Conservation (phyloP, 2,797 vertebrate genomes). For the Ateles fusciceps region DNA sequence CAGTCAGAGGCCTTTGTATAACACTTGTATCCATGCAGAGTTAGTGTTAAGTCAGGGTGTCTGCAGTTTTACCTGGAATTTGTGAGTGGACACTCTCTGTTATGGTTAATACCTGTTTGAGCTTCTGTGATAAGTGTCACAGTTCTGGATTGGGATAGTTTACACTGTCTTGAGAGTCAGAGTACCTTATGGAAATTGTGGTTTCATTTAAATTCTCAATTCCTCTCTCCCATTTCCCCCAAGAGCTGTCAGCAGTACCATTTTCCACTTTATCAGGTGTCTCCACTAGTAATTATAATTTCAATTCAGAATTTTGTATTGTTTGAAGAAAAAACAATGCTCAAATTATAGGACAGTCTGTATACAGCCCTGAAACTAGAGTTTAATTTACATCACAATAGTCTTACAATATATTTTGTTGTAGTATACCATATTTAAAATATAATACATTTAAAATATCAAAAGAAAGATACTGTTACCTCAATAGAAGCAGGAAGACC, state of each 20-base stretch:
- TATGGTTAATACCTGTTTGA: background rate
- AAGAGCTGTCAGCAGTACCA: background rate
- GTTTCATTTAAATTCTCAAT: slow-evolving; percentile 11
- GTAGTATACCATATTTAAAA: background rate
- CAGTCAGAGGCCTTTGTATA: background rate
- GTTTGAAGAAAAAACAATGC: background rate
- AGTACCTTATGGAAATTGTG: background rate
- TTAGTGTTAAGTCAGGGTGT: background rate
- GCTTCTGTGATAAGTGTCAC: background rate
- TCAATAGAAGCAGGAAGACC: slow-evolving; percentile 92
- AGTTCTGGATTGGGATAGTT: background rate
- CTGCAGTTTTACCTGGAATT: background rate
- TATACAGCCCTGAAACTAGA: background rate
- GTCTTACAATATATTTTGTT: background rate
- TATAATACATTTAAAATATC: background rate
- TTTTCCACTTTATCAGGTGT: slow-evolving; percentile 13
- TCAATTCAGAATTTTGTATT: slow-evolving; percentile 1
- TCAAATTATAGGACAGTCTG: background rate
- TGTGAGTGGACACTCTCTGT: background rate
- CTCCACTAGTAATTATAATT: background rate
- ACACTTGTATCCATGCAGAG: background rate
- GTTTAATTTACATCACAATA: background rate
- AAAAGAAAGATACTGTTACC: slow-evolving; percentile 83
- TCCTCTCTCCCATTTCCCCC: background rate
- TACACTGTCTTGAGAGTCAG: background rate